Evolutionary conservation across 2,797 vertebrate species (phyloP).

Genomic region (Onychomys arenicola): DNA sequence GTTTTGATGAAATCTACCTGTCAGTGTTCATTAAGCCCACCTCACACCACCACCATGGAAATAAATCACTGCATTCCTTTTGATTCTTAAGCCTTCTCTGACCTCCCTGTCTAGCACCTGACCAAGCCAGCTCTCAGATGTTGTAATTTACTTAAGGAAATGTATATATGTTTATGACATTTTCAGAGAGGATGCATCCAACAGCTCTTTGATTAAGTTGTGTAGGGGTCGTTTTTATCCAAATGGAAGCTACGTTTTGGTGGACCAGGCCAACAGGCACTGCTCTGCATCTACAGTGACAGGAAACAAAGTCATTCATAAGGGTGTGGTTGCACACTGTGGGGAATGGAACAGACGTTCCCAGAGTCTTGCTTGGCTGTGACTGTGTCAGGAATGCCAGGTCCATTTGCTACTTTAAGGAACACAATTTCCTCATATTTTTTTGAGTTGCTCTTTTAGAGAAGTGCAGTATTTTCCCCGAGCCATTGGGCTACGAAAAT

Average conservation of each 20-base stretch:
- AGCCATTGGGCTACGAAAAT: neutral
- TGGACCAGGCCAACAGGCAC: neutral
- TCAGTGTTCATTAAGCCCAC: neutral
- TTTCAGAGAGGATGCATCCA: neutral
- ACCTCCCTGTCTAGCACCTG: neutral
- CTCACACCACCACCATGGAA: neutral
- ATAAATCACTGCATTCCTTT: neutral
- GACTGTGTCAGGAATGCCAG: neutral
- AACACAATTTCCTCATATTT: conserved; percentile 19
- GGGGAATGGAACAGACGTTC: neutral
- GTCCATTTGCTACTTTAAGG: neutral
- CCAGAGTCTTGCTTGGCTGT: neutral
- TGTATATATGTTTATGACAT: neutral
- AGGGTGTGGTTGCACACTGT: neutral
- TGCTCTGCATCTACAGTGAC: neutral
- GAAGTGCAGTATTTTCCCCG: conserved; percentile 24
- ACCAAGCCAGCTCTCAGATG: neutral
- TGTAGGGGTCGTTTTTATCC: neutral
- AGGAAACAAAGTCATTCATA: neutral
- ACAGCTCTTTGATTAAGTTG: neutral
- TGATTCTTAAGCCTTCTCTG: neutral
- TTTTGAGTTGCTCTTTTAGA: conserved; percentile 7
- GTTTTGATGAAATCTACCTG: neutral
- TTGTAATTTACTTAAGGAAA: neutral
- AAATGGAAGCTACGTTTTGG: neutral